Percentiles rank a stretch among this genome's conserved stretches.
phyloP scores from a whole-genome alignment of 2,797 vertebrate genomes.

The Nyctalus aviator region DNA sequence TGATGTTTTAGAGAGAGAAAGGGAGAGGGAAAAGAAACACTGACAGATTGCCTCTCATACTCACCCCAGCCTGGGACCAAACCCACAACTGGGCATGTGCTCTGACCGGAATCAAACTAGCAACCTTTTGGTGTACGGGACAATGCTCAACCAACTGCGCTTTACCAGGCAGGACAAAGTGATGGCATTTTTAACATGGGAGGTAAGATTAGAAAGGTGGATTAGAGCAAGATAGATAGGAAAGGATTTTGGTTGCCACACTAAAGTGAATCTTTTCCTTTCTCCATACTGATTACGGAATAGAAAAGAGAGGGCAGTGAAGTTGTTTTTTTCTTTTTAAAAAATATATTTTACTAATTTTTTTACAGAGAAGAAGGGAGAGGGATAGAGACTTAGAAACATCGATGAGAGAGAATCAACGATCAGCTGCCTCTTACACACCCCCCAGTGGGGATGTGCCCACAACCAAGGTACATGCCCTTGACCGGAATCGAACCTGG shows the following conservation, averaged over 20 bases:
- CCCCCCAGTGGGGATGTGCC: too few relatives aligned
- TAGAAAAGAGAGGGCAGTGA: not conserved
- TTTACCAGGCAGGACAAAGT: not conserved
- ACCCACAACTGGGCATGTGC: not conserved
- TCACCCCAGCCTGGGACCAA: not conserved
- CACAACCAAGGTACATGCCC: too few relatives aligned
- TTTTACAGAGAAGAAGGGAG: too few relatives aligned
- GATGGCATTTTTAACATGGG: constrained; percentile 11
- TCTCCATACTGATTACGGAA: not conserved
- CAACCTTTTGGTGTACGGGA: too few relatives aligned
- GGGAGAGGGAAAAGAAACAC: not conserved
- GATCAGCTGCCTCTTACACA: too few relatives aligned
- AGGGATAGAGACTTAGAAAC: too few relatives aligned
- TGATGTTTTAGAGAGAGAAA: not conserved
- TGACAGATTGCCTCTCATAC: not conserved
- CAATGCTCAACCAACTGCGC: not conserved
- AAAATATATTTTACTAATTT: too few relatives aligned
- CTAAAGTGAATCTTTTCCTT: not conserved
- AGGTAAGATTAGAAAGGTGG: constrained; percentile 20
- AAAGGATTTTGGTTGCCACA: not conserved
- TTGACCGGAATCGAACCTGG: too few relatives aligned
- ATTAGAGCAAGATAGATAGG: not conserved
- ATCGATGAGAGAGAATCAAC: too few relatives aligned
- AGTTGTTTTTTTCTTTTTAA: not conserved
- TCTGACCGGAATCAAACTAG: not conserved